These are phyloP conservation scores for Dasysyrphus albostriatus DNA, from an alignment of 2,888 invertebrate genomes.

Conservation along the genomic window DNA sequence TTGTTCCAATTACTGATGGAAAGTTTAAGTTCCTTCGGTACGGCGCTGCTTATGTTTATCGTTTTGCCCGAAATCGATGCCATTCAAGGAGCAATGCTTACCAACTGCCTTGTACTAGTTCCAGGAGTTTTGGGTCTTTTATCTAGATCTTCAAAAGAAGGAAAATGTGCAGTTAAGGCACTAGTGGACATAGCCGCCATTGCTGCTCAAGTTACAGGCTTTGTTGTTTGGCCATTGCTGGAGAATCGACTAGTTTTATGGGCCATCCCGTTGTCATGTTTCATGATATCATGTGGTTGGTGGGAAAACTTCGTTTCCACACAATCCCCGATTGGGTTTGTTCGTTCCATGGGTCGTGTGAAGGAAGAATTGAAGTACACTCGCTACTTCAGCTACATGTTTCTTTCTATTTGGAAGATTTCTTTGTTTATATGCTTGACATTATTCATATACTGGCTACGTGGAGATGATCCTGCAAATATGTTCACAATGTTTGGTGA, in stretches of 20 bases:
- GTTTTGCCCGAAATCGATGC: constrained; percentile 96
- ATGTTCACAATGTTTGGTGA: constrained; percentile 90
- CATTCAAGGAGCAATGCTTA: constrained; percentile 97
- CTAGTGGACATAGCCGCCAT: constrained; percentile 94
- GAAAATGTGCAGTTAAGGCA: constrained; percentile 90
- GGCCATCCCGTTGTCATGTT: constrained; percentile 93
- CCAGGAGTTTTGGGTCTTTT: constrained; percentile 90
- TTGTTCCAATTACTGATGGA: constrained; percentile 91
- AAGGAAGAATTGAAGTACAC: constrained; percentile 92
- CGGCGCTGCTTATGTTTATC: constrained; percentile 93
- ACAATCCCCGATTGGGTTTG: constrained; percentile 90
- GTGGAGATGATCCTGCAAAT: constrained; percentile 90
- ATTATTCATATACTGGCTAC: constrained; percentile 89
- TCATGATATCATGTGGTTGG: constrained; percentile 96
- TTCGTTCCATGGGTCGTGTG: constrained; percentile 90
- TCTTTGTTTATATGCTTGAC: constrained; percentile 90
- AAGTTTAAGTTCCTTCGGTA: constrained; percentile 93
- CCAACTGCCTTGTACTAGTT: constrained; percentile 96
- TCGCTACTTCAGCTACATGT: constrained; percentile 95
- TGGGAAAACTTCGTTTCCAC: constrained; percentile 98
- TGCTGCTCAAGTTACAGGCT: constrained; percentile 94
- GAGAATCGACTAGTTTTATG: constrained; percentile 91
- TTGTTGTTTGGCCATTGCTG: constrained; percentile 95
- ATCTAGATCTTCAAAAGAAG: constrained; percentile 92
- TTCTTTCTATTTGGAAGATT: constrained; percentile 96